phyloP scores from a whole-genome alignment of 2,113 vertebrate species.

The Lichenostomus cassidix region DNA sequence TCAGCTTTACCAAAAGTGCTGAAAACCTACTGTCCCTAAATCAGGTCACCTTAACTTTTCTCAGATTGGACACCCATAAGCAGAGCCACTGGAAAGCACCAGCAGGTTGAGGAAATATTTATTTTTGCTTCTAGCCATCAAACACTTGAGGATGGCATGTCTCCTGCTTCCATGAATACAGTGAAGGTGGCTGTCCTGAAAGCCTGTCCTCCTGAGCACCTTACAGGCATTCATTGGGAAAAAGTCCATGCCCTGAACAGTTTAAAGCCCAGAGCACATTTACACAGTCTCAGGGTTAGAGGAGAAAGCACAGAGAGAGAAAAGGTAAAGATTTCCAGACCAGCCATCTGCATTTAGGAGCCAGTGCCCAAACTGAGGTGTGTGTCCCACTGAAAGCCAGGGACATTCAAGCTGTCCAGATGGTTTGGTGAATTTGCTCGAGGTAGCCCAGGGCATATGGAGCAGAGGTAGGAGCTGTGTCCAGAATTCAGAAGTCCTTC shows the following conservation, averaged over 20 bases:
- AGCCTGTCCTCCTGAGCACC: neutral
- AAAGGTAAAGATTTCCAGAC: neutral
- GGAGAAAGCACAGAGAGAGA: neutral
- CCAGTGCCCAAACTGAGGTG: neutral
- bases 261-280: neutral
- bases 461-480: neutral
- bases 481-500: neutral
- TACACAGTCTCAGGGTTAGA: neutral
- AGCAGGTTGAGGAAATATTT: neutral
- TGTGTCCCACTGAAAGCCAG: neutral
- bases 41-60: neutral
- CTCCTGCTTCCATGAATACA: neutral
- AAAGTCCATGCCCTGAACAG: neutral
- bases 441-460: neutral
- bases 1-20: neutral
- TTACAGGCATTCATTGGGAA: neutral
- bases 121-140: neutral
- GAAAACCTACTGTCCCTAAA: neutral
- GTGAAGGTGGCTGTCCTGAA: neutral
- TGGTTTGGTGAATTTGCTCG: neutral
- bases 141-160: neutral
- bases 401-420: neutral
- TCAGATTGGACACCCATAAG: neutral
- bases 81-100: neutral
- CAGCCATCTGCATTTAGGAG: neutral